These are phyloP conservation scores for Papilio glaucus DNA, from an alignment of 1,140 invertebrate species.

Conservation along the genomic window DNA sequence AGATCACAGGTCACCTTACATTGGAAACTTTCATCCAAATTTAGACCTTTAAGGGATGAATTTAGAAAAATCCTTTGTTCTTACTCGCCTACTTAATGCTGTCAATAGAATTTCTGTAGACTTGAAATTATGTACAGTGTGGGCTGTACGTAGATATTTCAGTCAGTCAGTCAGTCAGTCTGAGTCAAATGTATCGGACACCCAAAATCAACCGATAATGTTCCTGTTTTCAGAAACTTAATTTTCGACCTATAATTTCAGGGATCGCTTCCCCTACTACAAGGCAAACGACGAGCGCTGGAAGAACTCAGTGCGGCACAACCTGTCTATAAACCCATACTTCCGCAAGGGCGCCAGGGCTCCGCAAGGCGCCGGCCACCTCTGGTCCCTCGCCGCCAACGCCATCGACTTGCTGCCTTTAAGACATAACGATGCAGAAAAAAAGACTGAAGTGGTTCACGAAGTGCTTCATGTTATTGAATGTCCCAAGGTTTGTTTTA, in stretches of 20 bases:
- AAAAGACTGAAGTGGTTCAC: conserved; percentile 51
- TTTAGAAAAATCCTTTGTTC: too few species aligned
- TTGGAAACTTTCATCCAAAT: too few species aligned
- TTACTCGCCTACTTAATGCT: too few species aligned
- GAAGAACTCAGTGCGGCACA: conserved; percentile 95
- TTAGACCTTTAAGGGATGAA: too few species aligned
- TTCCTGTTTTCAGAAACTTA: too few species aligned
- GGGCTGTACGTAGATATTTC: too few species aligned
- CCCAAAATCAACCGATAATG: too few species aligned
- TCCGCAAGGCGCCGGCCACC: conserved; percentile 92
- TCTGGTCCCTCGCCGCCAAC: conserved; percentile 89
- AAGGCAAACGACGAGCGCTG: conserved; percentile 94
- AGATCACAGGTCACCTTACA: too few species aligned
- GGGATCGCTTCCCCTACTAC: conserved; percentile 93
- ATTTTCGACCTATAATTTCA: conserved; percentile 59
- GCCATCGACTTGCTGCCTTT: conserved; percentile 72
- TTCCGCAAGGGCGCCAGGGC: conserved; percentile 94
- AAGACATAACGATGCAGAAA: conserved; percentile 51
- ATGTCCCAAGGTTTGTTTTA: conserved; percentile 73
- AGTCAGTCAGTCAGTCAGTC: too few species aligned
- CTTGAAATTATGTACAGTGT: too few species aligned
- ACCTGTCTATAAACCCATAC: conserved; percentile 94
- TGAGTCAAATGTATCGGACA: too few species aligned
- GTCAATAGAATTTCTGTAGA: too few species aligned
- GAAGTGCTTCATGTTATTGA: conserved; percentile 59